A percentile compares a stretch with the other conserved stretches of the same genome.
phyloP scores from a whole-genome alignment of 2,888 invertebrate species.

The Vanessa cardui region DNA sequence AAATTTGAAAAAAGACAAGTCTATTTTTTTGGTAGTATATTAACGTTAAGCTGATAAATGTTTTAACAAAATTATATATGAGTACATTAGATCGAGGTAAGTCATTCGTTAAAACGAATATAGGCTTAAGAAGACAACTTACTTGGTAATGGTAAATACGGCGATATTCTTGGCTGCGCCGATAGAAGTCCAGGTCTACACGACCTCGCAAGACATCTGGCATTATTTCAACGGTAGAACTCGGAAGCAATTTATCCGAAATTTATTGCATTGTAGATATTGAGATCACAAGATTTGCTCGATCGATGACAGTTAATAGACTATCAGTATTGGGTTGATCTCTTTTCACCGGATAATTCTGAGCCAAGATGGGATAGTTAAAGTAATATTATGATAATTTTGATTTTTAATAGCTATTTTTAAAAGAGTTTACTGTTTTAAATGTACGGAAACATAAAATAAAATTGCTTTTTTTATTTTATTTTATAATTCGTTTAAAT shows the following conservation, averaged over 20 bases:
- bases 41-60: too few relatives aligned
- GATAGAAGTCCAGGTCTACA: slow-evolving; percentile 32
- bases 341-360: slow-evolving; percentile 9
- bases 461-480: too few relatives aligned
- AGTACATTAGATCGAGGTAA: too few relatives aligned
- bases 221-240: slow-evolving; percentile 67
- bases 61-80: too few relatives aligned
- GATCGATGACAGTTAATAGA: slow-evolving; percentile 37
- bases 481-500: too few relatives aligned
- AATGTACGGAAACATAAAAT: too few relatives aligned
- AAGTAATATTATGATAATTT: too few relatives aligned
- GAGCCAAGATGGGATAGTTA: neutral
- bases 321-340: slow-evolving; percentile 18
- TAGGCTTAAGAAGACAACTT: neutral
- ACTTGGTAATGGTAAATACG: neutral
- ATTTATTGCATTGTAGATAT: slow-evolving; percentile 59
- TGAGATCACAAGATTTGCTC: slow-evolving; percentile 40
- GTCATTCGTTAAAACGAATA: too few relatives aligned
- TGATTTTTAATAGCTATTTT: too few relatives aligned
- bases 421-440: too few relatives aligned
- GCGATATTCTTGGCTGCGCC: slow-evolving; percentile 7
- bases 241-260: slow-evolving; percentile 65
- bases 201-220: slow-evolving; percentile 48
- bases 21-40: too few relatives aligned
- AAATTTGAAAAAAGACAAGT: too few relatives aligned